Base-by-base conservation (phyloP, 37 sponge, comb jelly and placozoan genomes). In the Amphimedon queenslandica region DNA sequence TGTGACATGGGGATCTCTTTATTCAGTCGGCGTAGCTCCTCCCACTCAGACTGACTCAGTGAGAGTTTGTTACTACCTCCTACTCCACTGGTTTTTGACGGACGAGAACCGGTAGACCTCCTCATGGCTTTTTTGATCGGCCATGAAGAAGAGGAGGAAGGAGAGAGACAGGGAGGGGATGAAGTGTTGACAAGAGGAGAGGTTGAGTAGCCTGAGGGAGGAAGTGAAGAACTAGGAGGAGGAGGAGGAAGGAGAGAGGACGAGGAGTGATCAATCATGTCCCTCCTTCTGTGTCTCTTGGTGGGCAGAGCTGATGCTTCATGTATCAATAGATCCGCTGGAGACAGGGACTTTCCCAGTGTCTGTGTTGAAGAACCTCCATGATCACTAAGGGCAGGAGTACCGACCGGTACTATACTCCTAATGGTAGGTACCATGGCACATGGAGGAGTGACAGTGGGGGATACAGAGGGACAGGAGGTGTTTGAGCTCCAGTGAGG, bases 1-100 rank as follows among this genome's bases (percentile, higher is more conserved):
- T 84, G 77, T 27, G 85, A 76, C 2, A 69, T 40, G 5, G 61
- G 61, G 5, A n/a, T 60, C 28, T 60, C 61, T 60, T 60, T 11
- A n/a, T n/a, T n/a, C 5, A 60, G 28, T 11, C 61, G 23, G 23
- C 28, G 23, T 60, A 60, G 61, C 21, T 60, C 61, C 21, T 60
- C 61, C 61, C 61, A 60, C 28, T 60, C 27, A n/a, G 21, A 6
- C 5, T 60, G 61, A n/a, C 27, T 60, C 27, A 60, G 28, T 60
- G 8, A 25, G 27, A 60, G 24, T 60, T 60, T 60, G n/a, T n/a
- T n/a, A n/a, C n/a, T n/a, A n/a, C n/a, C n/a, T n/a, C n/a, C n/a
- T n/a, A n/a, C n/a, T n/a, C n/a, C n/a, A n/a, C n/a, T n/a, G n/a
- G n/a, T n/a, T n/a, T n/a, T n/a, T 60, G 61, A 11, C 5, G 21